Evolutionary conservation across 2,888 invertebrate species (phyloP).

Genomic region (Drosophila vallismaia): DNA sequence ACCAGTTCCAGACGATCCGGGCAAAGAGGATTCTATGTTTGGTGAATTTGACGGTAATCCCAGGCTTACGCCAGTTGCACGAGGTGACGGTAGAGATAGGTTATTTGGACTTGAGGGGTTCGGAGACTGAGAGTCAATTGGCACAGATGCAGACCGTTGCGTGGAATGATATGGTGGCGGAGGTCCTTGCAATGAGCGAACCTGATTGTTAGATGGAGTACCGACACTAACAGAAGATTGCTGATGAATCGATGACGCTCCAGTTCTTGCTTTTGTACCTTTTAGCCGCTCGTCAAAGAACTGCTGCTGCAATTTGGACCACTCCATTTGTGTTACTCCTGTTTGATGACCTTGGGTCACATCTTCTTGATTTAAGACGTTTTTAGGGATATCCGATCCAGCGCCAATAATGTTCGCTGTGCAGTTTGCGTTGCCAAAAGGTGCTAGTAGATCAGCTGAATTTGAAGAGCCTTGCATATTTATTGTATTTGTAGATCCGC

Average conservation of each 20-base stretch:
- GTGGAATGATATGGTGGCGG: slow-evolving; percentile 91
- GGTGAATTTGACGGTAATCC: slow-evolving; percentile 89
- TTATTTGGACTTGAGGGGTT: slow-evolving; percentile 90
- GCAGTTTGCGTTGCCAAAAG: slow-evolving; percentile 54
- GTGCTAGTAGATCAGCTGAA: slow-evolving; percentile 61
- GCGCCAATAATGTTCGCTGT: slow-evolving; percentile 47
- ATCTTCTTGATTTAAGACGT: slow-evolving; percentile 42
- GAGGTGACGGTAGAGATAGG: slow-evolving; percentile 90
- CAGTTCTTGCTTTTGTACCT: slow-evolving; percentile 80
- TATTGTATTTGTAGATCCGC: slow-evolving; percentile 5
- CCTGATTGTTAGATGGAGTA: slow-evolving; percentile 5
- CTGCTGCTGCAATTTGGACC: slow-evolving; percentile 95
- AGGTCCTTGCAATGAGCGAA: slow-evolving; percentile 86
- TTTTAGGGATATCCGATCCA: slow-evolving; percentile 48
- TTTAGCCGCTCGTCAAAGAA: slow-evolving; percentile 89
- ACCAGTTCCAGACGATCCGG: slow-evolving; percentile 82
- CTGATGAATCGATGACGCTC: slow-evolving; percentile 18
- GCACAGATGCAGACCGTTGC: slow-evolving; percentile 89
- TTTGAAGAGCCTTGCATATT: slow-evolving; percentile 47
- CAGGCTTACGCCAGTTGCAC: slow-evolving; percentile 79
- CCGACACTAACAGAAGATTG: slow-evolving; percentile 49
- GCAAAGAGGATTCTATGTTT: slow-evolving; percentile 85
- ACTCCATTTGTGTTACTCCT: slow-evolving; percentile 90
- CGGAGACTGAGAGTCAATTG: slow-evolving; percentile 90
- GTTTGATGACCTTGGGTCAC: slow-evolving; percentile 53